phyloP scores from a whole-genome alignment of 2,113 vertebrate genomes.

The Leucoraja erinaceus region DNA sequence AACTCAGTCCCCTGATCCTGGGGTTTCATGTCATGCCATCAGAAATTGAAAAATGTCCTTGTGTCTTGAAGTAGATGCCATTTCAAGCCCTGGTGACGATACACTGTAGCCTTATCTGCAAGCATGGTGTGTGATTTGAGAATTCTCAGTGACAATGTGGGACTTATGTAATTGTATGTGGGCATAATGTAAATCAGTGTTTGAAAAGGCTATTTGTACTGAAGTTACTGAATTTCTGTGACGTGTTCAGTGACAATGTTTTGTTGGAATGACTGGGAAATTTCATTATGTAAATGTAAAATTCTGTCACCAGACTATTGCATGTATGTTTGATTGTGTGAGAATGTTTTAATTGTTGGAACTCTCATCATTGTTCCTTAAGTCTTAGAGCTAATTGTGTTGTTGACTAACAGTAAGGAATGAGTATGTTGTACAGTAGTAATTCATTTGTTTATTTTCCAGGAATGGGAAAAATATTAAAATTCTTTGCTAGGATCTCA shows the following conservation, averaged over 20 bases:
- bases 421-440: neutral
- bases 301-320: conserved; percentile 1
- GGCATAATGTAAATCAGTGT: neutral
- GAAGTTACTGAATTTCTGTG: conserved; percentile 17
- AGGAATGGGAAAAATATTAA: neutral
- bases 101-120: conserved; percentile 23
- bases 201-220: neutral
- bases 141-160: conserved; percentile 13
- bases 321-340: conserved; percentile 19
- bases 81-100: conserved; percentile 11
- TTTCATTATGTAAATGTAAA: neutral
- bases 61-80: neutral
- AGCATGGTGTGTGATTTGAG: conserved; percentile 25
- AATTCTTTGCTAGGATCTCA: neutral
- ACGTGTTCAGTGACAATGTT: neutral
- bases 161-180: conserved; percentile 21
- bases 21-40: conserved; percentile 1
- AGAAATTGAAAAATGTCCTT: neutral
- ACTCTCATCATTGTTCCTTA: neutral
- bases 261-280: neutral
- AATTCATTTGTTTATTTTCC: neutral
- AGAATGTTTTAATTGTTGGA: neutral
- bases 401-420: conserved; percentile 19
- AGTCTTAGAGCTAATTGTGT: neutral
- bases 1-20: neutral